Evolutionary conservation across 2,797 vertebrate genomes (phyloP), one percentile per base, ranked within the genome.

Genomic region (Sebastes iracundus): DNA sequence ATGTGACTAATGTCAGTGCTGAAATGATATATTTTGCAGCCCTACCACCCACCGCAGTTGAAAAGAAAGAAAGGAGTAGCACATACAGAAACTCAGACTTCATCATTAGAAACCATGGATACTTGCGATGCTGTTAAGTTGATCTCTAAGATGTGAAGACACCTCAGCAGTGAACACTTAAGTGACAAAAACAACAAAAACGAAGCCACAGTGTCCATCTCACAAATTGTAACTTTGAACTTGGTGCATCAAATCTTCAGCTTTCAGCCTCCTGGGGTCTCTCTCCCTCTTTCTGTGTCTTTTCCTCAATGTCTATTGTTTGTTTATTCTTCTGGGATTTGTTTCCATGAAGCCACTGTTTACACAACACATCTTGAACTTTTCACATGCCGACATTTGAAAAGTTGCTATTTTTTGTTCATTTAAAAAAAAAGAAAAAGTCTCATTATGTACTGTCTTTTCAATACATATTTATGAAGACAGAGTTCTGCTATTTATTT

Each of bases 381-480:
- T 83, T 80, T 42, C 58, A 38, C 66, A 70, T 25, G 61, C 42
- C 52, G n/a, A 46, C 75, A 75, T 75, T 80, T 75, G 12, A 82
- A 68, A n/a, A 76, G 74, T 58, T 53, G 49, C 64, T 75, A 38
- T 72, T 88, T 79, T 83, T n/a, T 49, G 25, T 72, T 28, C 4
- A 25, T 83, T 42, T 38, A 52, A 77, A 86, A 85, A 58, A 83
- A 59, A 59, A 7, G 32, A 85, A 58, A 82, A 35, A 18, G 20
- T 55, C 76, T 91, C 73, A 71, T 81, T 78, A 78, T 80, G 11
- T 64, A 30, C 27, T 20, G 60, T 67, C 35, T 82, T 63, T 13
- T 83, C 42, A 18, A 81, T 83, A 67, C 72, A 87, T 79, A 85
- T 83, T 87, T 75, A 78, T 90, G 71, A 80, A 82, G 64, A 66